These are phyloP conservation scores for Balanococcus diminutus DNA, from an alignment of 2,888 invertebrate species.

Conservation along the genomic window DNA sequence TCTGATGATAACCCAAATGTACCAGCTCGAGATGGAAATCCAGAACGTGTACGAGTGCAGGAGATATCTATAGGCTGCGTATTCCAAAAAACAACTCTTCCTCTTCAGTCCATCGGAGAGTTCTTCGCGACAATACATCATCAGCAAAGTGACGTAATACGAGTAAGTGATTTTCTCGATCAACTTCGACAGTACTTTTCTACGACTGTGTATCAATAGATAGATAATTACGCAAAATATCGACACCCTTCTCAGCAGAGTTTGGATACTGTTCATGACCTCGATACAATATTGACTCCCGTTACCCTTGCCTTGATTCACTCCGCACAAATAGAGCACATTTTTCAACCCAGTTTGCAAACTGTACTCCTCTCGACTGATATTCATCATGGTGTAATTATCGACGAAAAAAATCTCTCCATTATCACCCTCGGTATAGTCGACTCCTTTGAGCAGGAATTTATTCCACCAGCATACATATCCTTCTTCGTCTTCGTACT, in stretches of 20 bases:
- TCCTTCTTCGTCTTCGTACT: background rate
- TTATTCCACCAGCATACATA: background rate
- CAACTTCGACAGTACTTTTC: background rate
- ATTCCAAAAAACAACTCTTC: background rate
- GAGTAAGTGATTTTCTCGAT: background rate
- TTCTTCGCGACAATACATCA: background rate
- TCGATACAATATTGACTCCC: background rate
- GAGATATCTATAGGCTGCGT: background rate
- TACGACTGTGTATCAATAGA: background rate
- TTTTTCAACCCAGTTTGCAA: background rate
- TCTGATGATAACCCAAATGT: background rate
- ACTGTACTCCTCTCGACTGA: background rate
- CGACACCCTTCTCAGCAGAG: background rate
- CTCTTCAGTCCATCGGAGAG: background rate
- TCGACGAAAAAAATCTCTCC: background rate
- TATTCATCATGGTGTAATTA: background rate
- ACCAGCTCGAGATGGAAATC: background rate
- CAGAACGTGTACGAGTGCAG: background rate
- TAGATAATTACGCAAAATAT: background rate
- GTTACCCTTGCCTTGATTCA: background rate
- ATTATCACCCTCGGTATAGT: background rate
- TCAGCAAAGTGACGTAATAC: background rate
- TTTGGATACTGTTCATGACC: background rate
- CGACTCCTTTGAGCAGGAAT: background rate
- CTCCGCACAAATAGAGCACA: background rate